Evolutionary conservation across 2,797 vertebrate genomes (phyloP).

Genomic region (Strix occidentalis): DNA sequence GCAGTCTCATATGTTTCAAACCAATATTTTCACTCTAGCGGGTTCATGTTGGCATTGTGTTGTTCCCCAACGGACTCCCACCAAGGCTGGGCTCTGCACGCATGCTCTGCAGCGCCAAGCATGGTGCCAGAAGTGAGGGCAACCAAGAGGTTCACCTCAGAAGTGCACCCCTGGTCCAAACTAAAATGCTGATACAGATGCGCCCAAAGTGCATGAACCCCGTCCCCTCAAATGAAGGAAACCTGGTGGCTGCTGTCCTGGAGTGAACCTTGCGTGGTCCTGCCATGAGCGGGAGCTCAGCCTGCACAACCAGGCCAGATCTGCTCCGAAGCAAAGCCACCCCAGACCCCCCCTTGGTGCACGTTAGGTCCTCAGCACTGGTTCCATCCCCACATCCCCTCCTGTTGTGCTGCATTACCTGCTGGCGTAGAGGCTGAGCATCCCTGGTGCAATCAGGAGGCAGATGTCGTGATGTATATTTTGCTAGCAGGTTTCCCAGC

Average conservation of each 20-base stretch:
- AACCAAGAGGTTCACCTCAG: background rate
- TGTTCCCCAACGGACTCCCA: too few relatives aligned
- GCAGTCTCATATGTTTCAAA: background rate
- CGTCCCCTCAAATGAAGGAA: background rate
- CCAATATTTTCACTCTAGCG: background rate
- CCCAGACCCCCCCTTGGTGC: rapidly evolving
- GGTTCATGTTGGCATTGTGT: too few relatives aligned
- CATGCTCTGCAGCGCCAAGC: background rate
- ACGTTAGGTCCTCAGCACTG: background rate
- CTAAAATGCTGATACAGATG: rapidly evolving
- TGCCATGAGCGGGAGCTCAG: background rate
- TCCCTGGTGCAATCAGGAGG: background rate
- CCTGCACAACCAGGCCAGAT: background rate
- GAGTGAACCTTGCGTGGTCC: background rate
- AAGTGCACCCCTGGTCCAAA: background rate
- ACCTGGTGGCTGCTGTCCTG: background rate
- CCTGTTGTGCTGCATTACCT: rapidly evolving
- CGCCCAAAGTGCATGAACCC: background rate
- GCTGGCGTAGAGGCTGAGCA: background rate
- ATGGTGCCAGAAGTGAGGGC: background rate
- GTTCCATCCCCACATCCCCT: background rate
- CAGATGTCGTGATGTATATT: rapidly evolving
- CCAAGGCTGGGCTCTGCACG: background rate
- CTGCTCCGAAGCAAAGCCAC: background rate
- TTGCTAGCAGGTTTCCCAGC: background rate